Conservation (phyloP, 92 coral and sea anemone genomes). For the Phenganax stokvisi region DNA sequence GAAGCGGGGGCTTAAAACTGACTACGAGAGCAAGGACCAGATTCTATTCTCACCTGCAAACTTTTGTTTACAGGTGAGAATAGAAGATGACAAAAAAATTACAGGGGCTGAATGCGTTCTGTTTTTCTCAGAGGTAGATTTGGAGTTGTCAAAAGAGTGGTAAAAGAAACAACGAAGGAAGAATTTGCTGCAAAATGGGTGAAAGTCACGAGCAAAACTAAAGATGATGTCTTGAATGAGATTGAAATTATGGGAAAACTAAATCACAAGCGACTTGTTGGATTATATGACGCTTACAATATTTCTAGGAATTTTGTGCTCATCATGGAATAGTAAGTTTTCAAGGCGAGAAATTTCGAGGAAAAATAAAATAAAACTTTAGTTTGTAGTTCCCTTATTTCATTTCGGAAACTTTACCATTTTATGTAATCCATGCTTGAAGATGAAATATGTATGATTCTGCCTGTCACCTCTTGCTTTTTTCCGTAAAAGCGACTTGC, state of each 20-base stretch:
- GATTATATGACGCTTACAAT: conserved; percentile 78
- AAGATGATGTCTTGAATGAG: conserved; percentile 77
- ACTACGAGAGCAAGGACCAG: too few species aligned
- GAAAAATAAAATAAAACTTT: background rate
- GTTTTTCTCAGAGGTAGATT: conserved; percentile 68
- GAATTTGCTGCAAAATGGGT: conserved; percentile 89
- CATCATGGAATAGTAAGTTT: conserved; percentile 88
- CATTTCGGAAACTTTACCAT: too few species aligned
- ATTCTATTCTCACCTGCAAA: background rate
- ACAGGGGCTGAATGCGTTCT: background rate
- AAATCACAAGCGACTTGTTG: conserved; percentile 87
- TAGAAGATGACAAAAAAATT: too few species aligned
- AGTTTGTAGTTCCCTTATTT: background rate
- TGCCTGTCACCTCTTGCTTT: too few species aligned
- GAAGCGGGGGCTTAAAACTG: too few species aligned
- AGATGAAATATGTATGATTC: too few species aligned
- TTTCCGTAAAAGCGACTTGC: too few species aligned
- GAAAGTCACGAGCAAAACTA: conserved; percentile 61
- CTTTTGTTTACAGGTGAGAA: too few species aligned
- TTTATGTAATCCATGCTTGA: too few species aligned
- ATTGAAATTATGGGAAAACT: conserved; percentile 87
- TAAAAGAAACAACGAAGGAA: conserved; percentile 48
- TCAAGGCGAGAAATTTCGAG: background rate
- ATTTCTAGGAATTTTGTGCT: conserved; percentile 60
- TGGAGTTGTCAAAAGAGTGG: conserved; percentile 85